Evolutionary conservation across 1,140 invertebrate genomes (phyloP), one percentile per base, ranked within the genome.

Genomic region (Mesaphorura yosii): DNA sequence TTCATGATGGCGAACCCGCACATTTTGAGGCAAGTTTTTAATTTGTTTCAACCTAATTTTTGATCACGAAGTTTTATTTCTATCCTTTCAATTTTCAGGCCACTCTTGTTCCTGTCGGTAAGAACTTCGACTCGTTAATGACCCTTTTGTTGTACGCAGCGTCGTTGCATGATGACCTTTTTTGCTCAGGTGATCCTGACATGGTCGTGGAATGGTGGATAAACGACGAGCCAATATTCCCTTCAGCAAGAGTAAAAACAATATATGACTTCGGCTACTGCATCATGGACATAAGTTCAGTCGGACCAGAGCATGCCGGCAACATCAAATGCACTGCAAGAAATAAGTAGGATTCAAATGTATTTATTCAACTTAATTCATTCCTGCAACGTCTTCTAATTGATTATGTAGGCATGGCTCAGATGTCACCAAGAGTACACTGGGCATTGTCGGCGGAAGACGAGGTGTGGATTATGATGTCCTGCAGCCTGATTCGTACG

Each of bases 131-230:
- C n/a, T n/a, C n/a, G n/a, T n/a, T n/a, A n/a, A n/a, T n/a, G n/a
- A n/a, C n/a, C n/a, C n/a, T n/a, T n/a, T n/a, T n/a, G n/a, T n/a
- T n/a, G n/a, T n/a, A n/a, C n/a, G n/a, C n/a, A n/a, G n/a, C n/a
- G n/a, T n/a, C n/a, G n/a, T n/a, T n/a, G n/a, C n/a, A n/a, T n/a
- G n/a, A n/a, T n/a, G n/a, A n/a, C n/a, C n/a, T n/a, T n/a, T n/a
- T n/a, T n/a, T n/a, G n/a, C 93, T 65, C 86, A 86, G 23, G 66
- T 94, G 94, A 98, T 75, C 89, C 94, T 2, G 92, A 88, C 22
- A 74, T 98, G 41, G 93, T 89, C 70, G 88, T 98, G 1, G 93
- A 98, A 76, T 98, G 93, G 93, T 97, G 88, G 71, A 83, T 88
- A 67, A 93, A 98, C 72, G 90, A 92, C 65, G 83, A 89, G 66